phyloP scores from a whole-genome alignment of 2,797 vertebrate genomes.

The Pangasius macronema region DNA sequence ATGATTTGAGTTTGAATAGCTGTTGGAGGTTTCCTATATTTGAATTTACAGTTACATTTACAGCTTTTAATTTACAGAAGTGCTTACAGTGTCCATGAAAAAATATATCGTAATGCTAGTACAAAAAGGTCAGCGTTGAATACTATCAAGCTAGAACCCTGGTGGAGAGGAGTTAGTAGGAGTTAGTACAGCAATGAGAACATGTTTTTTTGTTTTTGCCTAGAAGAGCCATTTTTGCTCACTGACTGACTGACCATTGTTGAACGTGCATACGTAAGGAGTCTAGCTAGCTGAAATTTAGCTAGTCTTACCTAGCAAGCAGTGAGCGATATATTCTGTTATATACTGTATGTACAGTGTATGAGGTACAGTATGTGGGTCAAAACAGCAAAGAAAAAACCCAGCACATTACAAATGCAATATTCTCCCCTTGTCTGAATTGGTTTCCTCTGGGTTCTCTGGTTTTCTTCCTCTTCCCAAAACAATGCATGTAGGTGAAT shows the following conservation, averaged over 20 bases:
- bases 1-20: background rate
- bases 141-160: background rate
- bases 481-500: background rate
- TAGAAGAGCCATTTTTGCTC: background rate
- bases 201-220: background rate
- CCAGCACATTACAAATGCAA: background rate
- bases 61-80: background rate
- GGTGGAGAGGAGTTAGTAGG: background rate
- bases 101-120: background rate
- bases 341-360: too few relatives aligned
- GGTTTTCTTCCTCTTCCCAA: background rate
- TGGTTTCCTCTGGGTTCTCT: background rate
- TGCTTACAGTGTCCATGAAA: background rate
- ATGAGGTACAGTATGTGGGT: background rate
- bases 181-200: background rate
- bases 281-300: background rate
- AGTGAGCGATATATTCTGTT: background rate
- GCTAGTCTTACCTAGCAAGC: background rate
- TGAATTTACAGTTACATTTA: background rate
- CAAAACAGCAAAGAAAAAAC: background rate
- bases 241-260: background rate
- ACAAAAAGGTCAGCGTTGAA: background rate
- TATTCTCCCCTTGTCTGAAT: background rate
- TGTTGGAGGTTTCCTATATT: background rate
- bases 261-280: background rate